These are phyloP conservation scores for Bruchidius siliquastri DNA, from an alignment of 2,888 invertebrate species.

Conservation along the genomic window DNA sequence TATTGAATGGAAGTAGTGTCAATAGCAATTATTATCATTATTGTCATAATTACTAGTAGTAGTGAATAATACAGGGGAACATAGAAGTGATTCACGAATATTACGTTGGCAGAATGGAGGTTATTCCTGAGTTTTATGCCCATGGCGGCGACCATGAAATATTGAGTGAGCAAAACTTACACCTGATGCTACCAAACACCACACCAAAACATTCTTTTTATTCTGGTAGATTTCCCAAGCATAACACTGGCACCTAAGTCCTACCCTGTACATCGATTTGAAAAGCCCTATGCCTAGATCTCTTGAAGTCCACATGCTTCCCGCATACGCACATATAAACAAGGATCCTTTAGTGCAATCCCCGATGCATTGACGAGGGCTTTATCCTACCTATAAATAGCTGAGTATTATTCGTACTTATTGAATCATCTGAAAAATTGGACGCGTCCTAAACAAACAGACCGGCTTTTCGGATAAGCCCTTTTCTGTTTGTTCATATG, in stretches of 20 bases:
- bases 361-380: constrained; percentile 2
- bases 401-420: constrained; percentile 36
- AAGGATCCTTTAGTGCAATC: background rate
- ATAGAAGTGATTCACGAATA: too few species aligned
- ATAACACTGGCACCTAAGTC: background rate
- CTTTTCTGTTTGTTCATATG: constrained; percentile 29
- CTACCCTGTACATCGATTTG: background rate
- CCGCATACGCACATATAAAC: background rate
- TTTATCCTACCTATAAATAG: constrained; percentile 37
- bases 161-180: too few species aligned
- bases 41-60: too few species aligned
- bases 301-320: background rate
- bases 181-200: too few species aligned
- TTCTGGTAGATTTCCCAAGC: too few species aligned
- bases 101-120: too few species aligned
- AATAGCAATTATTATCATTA: too few species aligned
- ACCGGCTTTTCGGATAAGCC: constrained; percentile 27
- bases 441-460: constrained; percentile 39
- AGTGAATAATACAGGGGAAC: too few species aligned
- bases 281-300: background rate
- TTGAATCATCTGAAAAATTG: constrained; percentile 41
- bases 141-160: too few species aligned
- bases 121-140: too few species aligned
- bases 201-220: too few species aligned
- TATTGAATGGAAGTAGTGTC: too few species aligned